Percentiles rank a stretch among this genome's conserved stretches.
phyloP scores from a whole-genome alignment of 2,797 vertebrate species.

The Chelmon rostratus region DNA sequence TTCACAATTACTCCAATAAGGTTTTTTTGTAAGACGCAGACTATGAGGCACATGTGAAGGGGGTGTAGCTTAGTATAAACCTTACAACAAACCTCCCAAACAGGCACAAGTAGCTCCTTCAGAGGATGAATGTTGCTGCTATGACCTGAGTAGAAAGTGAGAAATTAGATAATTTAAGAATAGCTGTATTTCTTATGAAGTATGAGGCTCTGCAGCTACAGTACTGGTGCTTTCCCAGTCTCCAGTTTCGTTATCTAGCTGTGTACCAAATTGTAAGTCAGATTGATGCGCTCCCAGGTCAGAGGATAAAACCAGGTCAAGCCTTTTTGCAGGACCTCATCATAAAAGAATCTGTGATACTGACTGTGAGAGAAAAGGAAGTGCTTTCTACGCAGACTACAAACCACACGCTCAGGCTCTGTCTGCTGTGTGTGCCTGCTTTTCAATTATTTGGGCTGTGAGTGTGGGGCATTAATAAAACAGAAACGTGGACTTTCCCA shows the following conservation, averaged over 20 bases:
- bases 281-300: not conserved
- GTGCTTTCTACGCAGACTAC: fast-evolving
- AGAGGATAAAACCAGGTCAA: not conserved
- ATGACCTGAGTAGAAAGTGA: not conserved
- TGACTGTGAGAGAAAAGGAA: not conserved
- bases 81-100: not conserved
- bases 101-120: not conserved
- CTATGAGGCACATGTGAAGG: not conserved
- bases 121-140: not conserved
- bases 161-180: too few relatives aligned
- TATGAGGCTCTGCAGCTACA: not conserved
- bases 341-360: not conserved
- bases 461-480: not conserved
- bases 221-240: not conserved
- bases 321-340: not conserved
- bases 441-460: not conserved
- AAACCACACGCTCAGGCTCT: not conserved
- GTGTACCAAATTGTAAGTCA: not conserved
- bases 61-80: not conserved
- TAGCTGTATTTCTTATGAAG: not conserved
- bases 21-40: not conserved
- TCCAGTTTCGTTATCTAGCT: not conserved
- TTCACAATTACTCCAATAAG: too few relatives aligned
- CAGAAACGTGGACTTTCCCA: conserved; percentile 4
- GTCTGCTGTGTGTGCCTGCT: not conserved